Evolutionary conservation across 2,113 vertebrate genomes (phyloP).

Genomic region (Silurus meridionalis): DNA sequence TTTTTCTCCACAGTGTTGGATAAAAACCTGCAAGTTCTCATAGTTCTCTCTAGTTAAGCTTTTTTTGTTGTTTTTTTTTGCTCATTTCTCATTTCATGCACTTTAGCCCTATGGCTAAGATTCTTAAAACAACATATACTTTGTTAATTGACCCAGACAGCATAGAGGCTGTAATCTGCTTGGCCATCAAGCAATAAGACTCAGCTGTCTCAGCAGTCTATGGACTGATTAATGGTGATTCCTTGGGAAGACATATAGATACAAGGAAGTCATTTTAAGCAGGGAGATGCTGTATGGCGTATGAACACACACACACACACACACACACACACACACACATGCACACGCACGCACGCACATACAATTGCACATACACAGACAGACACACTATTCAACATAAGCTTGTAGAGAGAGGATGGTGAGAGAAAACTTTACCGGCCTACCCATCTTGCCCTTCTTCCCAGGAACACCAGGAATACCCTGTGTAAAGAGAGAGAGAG

Average conservation of each 20-base stretch:
- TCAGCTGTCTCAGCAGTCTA: not conserved
- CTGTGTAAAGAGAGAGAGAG: slow-evolving; percentile 64
- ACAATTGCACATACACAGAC: slow-evolving; percentile 53
- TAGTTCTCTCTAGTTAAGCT: not conserved
- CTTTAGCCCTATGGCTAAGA: not conserved
- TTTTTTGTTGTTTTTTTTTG: too few species aligned
- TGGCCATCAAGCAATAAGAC: not conserved
- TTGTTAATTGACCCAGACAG: not conserved
- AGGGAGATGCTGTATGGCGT: not conserved
- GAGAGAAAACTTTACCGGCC: slow-evolving; percentile 99
- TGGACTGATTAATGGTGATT: slow-evolving; percentile 1
- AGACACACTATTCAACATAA: slow-evolving; percentile 56
- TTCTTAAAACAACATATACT: not conserved
- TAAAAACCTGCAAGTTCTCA: not conserved
- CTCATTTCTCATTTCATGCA: not conserved
- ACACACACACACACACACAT: not conserved
- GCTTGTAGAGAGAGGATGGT: slow-evolving; percentile 71
- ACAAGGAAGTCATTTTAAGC: slow-evolving; percentile 6
- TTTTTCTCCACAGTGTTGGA: not conserved
- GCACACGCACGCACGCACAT: not conserved
- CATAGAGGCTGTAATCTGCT: not conserved
- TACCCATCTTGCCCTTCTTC: slow-evolving; percentile 99
- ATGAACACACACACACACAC: not conserved
- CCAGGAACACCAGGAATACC: slow-evolving; percentile 89
- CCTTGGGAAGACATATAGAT: slow-evolving; percentile 14